phyloP scores from a whole-genome alignment of 2,113 vertebrate species.

The Panthera leo region DNA sequence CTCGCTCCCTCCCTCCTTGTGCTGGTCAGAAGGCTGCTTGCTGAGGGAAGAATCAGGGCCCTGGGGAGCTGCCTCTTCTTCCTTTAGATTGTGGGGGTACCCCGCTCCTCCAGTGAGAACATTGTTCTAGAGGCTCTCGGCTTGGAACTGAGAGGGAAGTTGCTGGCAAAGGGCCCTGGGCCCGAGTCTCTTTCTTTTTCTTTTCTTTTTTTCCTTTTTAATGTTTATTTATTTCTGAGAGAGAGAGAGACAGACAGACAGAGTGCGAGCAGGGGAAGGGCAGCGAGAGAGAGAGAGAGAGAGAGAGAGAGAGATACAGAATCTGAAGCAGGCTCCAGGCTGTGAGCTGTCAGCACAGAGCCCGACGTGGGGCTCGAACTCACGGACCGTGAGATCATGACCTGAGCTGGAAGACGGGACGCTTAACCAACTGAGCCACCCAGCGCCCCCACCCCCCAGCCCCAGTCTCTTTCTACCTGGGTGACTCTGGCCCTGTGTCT shows the following conservation, averaged over 20 bases:
- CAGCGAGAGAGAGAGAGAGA: too few relatives aligned
- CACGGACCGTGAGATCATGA: too few relatives aligned
- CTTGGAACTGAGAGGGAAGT: background rate
- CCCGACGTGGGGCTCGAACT: too few relatives aligned
- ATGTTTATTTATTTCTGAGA: too few relatives aligned
- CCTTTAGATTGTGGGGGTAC: background rate
- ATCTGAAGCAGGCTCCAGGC: too few relatives aligned
- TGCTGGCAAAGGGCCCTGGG: background rate
- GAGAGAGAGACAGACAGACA: too few relatives aligned
- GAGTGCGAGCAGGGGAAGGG: too few relatives aligned
- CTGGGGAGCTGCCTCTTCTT: background rate
- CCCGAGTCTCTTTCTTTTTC: background rate
- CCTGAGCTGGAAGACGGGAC: too few relatives aligned
- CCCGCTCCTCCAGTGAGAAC: background rate
- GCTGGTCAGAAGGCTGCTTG: background rate
- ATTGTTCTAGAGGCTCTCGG: background rate
- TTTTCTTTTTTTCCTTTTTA: too few relatives aligned
- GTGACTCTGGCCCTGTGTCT: background rate
- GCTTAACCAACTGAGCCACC: too few relatives aligned
- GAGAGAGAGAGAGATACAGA: too few relatives aligned
- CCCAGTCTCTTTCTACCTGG: background rate
- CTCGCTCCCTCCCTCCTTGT: background rate
- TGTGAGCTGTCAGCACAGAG: too few relatives aligned
- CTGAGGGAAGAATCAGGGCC: background rate
- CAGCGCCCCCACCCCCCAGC: accelerated